Conservation (phyloP, 2,113 vertebrate species). For the Diphyllodes magnificus region DNA sequence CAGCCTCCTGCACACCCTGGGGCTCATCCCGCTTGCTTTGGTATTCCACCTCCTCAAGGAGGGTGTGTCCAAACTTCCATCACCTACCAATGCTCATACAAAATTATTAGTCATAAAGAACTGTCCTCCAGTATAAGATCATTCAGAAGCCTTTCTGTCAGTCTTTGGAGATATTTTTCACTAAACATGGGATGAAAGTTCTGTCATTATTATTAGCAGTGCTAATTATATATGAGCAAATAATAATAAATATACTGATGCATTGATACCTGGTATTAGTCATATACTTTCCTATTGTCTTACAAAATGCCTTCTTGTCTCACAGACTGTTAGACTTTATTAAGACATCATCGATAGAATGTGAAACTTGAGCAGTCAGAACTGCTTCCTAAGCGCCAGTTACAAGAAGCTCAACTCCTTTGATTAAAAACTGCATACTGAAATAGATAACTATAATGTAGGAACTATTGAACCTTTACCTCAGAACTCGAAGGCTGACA, state of each 20-base stretch:
- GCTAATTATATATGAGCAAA: not conserved
- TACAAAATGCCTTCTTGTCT: not conserved
- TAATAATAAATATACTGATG: not conserved
- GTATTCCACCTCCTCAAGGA: not conserved
- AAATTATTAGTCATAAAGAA: not conserved
- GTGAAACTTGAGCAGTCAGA: not conserved
- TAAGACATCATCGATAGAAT: not conserved
- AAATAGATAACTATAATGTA: not conserved
- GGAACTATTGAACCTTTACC: not conserved
- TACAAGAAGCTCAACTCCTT: not conserved
- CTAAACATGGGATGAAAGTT: not conserved
- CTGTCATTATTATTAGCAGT: not conserved
- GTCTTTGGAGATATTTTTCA: not conserved
- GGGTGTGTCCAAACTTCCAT: not conserved
- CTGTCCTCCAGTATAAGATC: not conserved
- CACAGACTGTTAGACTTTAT: not conserved
- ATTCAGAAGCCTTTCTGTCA: not conserved
- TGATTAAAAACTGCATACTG: not conserved
- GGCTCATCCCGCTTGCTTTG: not conserved
- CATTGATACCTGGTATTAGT: not conserved
- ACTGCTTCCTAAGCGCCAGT: not conserved
- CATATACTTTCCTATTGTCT: not conserved
- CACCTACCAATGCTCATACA: not conserved
- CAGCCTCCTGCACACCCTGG: not conserved
- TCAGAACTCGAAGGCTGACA: not conserved